These are phyloP conservation scores for Mus spicilegus DNA, from an alignment of 2,113 vertebrate genomes.

Conservation along the genomic window DNA sequence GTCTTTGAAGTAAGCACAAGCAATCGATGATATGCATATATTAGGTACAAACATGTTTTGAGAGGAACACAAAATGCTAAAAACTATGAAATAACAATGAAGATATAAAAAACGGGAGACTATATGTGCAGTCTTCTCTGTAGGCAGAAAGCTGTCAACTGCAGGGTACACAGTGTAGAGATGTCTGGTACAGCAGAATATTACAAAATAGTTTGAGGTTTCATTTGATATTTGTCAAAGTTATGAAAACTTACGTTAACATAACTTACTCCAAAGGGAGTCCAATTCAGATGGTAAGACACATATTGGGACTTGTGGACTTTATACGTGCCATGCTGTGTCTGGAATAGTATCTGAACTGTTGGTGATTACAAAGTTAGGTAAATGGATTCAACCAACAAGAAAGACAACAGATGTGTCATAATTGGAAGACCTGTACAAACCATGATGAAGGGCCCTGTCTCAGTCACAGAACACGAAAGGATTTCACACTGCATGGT, in stretches of 20 bases:
- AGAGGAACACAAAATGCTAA: neutral
- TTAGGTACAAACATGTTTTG: neutral
- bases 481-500: neutral
- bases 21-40: neutral
- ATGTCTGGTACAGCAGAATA: neutral
- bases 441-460: rapidly evolving
- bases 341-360: neutral
- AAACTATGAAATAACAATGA: neutral
- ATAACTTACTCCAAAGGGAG: neutral
- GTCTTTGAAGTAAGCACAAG: neutral
- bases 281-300: neutral
- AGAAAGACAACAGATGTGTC: neutral
- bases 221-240: neutral
- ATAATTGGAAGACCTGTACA: neutral
- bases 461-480: neutral
- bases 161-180: rapidly evolving
- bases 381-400: rapidly evolving
- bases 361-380: neutral
- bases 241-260: neutral
- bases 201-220: neutral
- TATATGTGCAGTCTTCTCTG: neutral
- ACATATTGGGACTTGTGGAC: neutral
- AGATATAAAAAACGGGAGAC: neutral
- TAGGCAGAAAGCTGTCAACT: neutral
- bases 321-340: neutral